phyloP scores from a whole-genome alignment of 2,113 vertebrate species.

The Vimba vimba region DNA sequence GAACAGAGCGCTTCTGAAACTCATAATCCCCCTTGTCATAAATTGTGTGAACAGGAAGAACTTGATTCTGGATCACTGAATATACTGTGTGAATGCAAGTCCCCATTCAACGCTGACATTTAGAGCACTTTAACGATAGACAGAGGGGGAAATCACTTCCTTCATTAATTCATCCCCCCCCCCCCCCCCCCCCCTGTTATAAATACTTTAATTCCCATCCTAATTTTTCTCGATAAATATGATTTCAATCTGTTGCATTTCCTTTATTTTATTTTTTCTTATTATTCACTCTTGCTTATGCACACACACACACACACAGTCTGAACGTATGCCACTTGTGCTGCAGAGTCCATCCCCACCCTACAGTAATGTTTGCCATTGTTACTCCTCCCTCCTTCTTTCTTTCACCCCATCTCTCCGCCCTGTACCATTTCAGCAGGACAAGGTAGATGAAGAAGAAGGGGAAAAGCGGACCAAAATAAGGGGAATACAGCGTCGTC shows the following conservation, averaged over 20 bases:
- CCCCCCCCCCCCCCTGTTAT: conserved; percentile 37
- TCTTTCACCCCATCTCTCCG: conserved; percentile 63
- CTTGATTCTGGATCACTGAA: neutral
- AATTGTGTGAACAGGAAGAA: neutral
- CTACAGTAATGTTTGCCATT: conserved; percentile 32
- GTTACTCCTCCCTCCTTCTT: conserved; percentile 48
- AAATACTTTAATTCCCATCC: conserved; percentile 26
- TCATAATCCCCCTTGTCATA: neutral
- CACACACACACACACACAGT: conserved; percentile 34
- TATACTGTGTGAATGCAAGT: neutral
- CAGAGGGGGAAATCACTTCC: neutral
- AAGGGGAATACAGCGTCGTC: conserved; percentile 67
- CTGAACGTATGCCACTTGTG: conserved; percentile 18
- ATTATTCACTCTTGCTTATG: neutral
- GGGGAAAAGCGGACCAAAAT: conserved; percentile 54
- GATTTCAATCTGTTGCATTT: neutral
- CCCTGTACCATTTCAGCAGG: conserved; percentile 63
- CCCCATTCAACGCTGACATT: neutral
- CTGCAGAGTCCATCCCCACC: conserved; percentile 38
- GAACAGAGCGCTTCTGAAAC: neutral
- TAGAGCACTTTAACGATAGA: neutral
- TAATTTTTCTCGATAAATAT: conserved; percentile 12
- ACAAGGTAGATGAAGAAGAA: conserved; percentile 54
- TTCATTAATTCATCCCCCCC: conserved; percentile 30
- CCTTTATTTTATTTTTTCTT: neutral